These are phyloP conservation scores for Stegana nigrithorax DNA, from an alignment of 2,888 invertebrate genomes.

Conservation along the genomic window DNA sequence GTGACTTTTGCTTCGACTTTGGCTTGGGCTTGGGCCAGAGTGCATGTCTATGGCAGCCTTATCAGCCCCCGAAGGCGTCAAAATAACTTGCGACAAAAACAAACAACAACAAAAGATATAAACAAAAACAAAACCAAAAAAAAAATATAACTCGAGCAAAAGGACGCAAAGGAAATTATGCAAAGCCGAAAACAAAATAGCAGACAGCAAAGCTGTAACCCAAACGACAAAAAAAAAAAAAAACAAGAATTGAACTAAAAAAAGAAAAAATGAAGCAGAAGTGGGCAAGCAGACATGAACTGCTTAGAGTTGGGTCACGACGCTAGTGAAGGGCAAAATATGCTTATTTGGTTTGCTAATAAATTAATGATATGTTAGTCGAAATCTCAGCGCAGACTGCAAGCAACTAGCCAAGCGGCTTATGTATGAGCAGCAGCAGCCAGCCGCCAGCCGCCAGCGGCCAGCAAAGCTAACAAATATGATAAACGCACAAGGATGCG, in stretches of 20 bases:
- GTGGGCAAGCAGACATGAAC: no score
- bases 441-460: conserved; percentile 30
- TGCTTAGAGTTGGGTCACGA: no score
- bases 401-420: no score
- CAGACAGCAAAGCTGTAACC: no score
- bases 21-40: no score
- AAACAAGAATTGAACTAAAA: conserved; percentile 2
- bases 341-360: conserved; percentile 57
- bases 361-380: conserved; percentile 55
- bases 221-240: no score
- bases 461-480: neutral
- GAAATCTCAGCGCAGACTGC: conserved; percentile 30
- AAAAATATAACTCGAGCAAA: conserved; percentile 16
- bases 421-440: no score
- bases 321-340: conserved; percentile 26
- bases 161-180: conserved; percentile 10
- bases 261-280: no score
- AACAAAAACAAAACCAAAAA: conserved; percentile 3
- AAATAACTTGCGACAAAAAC: neutral
- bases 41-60: no score
- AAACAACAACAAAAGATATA: conserved; percentile 12
- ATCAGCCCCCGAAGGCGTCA: neutral
- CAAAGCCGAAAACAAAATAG: no score
- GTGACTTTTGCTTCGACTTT: no score
- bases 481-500: conserved; percentile 5